Conservation (phyloP, 2,797 vertebrate genomes). For the Monodelphis domestica region DNA sequence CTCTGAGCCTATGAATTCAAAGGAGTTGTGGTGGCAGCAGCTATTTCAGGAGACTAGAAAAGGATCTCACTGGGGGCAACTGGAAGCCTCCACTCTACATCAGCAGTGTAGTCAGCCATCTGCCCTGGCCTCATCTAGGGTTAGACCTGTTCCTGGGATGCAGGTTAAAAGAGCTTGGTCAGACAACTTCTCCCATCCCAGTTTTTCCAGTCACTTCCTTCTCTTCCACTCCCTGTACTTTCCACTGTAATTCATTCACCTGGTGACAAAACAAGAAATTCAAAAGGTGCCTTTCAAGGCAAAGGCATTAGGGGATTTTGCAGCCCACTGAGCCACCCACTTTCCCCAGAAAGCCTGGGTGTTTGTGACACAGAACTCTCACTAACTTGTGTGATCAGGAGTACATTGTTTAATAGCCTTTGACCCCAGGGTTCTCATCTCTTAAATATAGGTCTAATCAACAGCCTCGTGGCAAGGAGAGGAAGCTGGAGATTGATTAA, state of each 20-base stretch:
- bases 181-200: neutral
- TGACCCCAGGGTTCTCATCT: constrained; percentile 44
- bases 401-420: constrained; percentile 65
- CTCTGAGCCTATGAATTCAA: neutral
- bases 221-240: constrained; percentile 23
- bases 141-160: neutral
- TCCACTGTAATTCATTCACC: constrained; percentile 60
- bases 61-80: neutral
- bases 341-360: constrained; percentile 45
- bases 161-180: neutral
- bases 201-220: constrained; percentile 43
- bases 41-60: neutral
- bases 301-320: constrained; percentile 41
- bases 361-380: constrained; percentile 39
- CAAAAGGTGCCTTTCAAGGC: constrained; percentile 49
- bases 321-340: constrained; percentile 29
- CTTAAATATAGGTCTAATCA: constrained; percentile 46
- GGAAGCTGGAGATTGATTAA: constrained; percentile 51
- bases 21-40: neutral
- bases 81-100: neutral
- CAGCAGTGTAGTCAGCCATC: neutral
- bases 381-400: constrained; percentile 64
- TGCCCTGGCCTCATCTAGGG: neutral
- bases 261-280: constrained; percentile 52
- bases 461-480: constrained; percentile 37